Evolutionary conservation across 2,797 vertebrate species (phyloP).

Genomic region (Limosa lapponica): DNA sequence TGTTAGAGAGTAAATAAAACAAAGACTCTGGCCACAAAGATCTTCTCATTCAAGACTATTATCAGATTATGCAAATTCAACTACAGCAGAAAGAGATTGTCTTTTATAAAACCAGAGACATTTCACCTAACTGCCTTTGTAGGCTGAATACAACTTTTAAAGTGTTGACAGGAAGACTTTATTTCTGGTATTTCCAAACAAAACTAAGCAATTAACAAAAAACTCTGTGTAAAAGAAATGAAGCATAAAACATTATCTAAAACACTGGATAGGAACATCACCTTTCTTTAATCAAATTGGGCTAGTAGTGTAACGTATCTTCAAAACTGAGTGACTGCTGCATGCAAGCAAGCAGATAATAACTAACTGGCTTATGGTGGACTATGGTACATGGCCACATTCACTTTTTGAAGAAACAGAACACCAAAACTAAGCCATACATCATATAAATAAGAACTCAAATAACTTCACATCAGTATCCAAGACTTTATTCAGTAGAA

Average conservation of each 20-base stretch:
- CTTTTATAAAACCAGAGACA: background rate
- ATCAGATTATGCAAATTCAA: background rate
- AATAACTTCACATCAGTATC: background rate
- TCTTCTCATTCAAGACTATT: background rate
- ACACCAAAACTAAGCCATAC: background rate
- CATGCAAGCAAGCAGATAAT: background rate
- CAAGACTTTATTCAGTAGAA: background rate
- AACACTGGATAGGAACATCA: background rate
- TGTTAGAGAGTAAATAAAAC: background rate
- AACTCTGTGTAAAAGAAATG: background rate
- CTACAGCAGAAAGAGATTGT: background rate
- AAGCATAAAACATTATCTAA: background rate
- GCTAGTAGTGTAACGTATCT: background rate
- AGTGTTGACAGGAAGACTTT: background rate
- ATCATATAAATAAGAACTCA: background rate
- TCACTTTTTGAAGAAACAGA: background rate
- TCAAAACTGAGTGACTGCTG: background rate
- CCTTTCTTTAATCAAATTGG: background rate
- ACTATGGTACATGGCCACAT: rapidly evolving
- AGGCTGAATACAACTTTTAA: background rate
- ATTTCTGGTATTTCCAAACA: background rate
- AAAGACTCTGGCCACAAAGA: background rate
- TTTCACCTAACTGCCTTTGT: background rate
- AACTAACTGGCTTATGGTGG: background rate
- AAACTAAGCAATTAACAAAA: background rate